Evolutionary conservation across 2,797 vertebrate species (phyloP), one percentile per base, ranked within the genome.

Genomic region (Sebastes flavidus): DNA sequence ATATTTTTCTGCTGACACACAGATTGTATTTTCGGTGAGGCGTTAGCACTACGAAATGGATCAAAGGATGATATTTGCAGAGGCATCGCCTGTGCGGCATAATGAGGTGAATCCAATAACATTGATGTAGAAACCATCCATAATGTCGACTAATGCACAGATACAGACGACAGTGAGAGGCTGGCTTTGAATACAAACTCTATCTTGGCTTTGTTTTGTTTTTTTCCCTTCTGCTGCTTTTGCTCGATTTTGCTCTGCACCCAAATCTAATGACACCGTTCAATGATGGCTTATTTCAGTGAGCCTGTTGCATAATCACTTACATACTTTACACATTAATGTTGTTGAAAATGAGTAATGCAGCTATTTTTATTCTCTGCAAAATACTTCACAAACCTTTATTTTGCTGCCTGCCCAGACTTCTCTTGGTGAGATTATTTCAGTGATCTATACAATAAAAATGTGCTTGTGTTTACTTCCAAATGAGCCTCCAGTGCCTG

Each of bases 31-130:
- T 92, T 70, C 75, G 70, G 59, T 34, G 8, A 75, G 62, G 75
- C 80, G 54, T 83, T 80, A 80, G 25, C 66, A 68, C 34, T 4
- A 75, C 0, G n/a, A 78, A 87, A 80, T 73, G 66, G 73, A 83
- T 90, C 80, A 86, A 88, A 88, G 74, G 70, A 69, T 27, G 9
- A 30, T 79, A 75, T 77, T 85, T 87, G 49, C 72, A 56, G 84
- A 84, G 71, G 85, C 65, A 59, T 20, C 58, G 73, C 59, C 14
- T 29, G 32, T 65, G 66, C 78, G 65, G 80, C 70, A 82, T 87
- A 87, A 88, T 88, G 77, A 90, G 68, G 77, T 74, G 62, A 90
- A 81, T 81, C 69, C 72, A 82, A 83, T 84, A 91, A 72, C 79
- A 73, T 4, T 83, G 67, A 60, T 60, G 56, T 78, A 75, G 69